phyloP scores from a whole-genome alignment of 2,113 vertebrate genomes.

The Ciconia stormi region DNA sequence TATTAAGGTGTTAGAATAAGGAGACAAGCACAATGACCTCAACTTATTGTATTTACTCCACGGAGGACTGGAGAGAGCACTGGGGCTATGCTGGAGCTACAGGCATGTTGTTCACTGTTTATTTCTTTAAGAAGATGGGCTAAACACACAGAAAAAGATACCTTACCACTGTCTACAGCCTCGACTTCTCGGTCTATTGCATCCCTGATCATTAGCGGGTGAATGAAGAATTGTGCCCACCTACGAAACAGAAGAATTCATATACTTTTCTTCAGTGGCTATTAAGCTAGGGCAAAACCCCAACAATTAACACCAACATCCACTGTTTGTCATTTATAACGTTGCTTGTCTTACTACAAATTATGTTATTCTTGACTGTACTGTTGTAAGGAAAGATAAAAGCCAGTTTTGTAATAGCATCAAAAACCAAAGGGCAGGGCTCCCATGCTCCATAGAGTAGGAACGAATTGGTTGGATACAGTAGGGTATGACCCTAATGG shows the following conservation, averaged over 20 bases:
- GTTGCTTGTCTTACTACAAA: neutral
- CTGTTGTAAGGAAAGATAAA: neutral
- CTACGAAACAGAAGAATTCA: constrained; percentile 67
- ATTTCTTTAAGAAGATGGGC: neutral
- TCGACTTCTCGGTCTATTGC: constrained; percentile 95
- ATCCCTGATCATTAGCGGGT: constrained; percentile 94
- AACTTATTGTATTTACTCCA: neutral
- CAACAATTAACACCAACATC: neutral
- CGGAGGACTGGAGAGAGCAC: neutral
- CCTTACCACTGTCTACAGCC: constrained; percentile 94
- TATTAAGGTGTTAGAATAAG: neutral
- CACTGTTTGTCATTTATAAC: neutral
- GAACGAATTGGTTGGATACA: neutral
- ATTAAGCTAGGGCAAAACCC: accelerated
- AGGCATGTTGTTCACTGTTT: neutral
- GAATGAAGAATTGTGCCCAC: constrained; percentile 98
- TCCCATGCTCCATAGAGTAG: neutral
- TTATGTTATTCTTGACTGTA: neutral
- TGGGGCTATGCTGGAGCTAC: neutral
- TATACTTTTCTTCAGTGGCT: neutral
- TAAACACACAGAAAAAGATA: neutral
- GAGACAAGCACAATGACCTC: neutral
- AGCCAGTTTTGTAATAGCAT: neutral
- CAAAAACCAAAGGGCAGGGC: neutral
- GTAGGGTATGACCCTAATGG: neutral